These are phyloP conservation scores for Cetoscarus ocellatus DNA, from an alignment of 2,797 vertebrate genomes.

Conservation along the genomic window DNA sequence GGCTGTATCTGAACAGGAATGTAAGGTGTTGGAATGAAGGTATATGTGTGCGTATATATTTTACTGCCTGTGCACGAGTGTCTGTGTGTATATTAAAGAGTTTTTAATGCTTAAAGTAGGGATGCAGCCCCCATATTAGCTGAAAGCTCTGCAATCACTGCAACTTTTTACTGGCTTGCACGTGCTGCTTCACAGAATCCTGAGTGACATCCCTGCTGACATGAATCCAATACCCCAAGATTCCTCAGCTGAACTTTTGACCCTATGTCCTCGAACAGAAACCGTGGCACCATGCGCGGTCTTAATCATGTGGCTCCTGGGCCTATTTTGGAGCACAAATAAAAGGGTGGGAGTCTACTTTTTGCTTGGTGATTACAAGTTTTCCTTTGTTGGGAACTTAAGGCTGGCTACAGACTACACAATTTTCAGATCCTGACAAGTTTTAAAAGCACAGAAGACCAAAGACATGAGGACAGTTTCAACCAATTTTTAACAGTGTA, in stretches of 20 bases:
- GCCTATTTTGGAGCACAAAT: constrained; percentile 69
- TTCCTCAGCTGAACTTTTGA: constrained; percentile 82
- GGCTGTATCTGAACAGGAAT: constrained; percentile 27
- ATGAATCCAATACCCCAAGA: constrained; percentile 78
- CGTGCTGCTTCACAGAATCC: constrained; percentile 46
- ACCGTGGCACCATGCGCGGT: constrained; percentile 56
- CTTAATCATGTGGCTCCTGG: constrained; percentile 47
- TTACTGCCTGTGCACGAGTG: constrained; percentile 18
- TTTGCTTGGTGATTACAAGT: constrained; percentile 62
- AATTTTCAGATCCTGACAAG: too few relatives aligned
- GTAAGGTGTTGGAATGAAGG: constrained; percentile 7
- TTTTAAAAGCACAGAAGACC: too few relatives aligned
- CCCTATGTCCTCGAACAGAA: constrained; percentile 71
- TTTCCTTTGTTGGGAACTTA: constrained; percentile 56
- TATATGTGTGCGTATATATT: constrained; percentile 20
- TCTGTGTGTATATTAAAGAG: constrained; percentile 29
- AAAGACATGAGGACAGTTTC: too few relatives aligned
- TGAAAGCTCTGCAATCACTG: constrained; percentile 70
- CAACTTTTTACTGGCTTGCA: constrained; percentile 58
- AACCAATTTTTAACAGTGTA: too few relatives aligned
- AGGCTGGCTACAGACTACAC: too few relatives aligned
- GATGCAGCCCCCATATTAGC: constrained; percentile 72
- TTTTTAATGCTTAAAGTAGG: constrained; percentile 42
- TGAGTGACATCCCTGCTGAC: constrained; percentile 77
- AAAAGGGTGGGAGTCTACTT: constrained; percentile 65